A percentile compares a stretch with the other conserved stretches of the same genome.
phyloP scores from a whole-genome alignment of 2,888 invertebrate species.

The Cosmia trapezina region DNA sequence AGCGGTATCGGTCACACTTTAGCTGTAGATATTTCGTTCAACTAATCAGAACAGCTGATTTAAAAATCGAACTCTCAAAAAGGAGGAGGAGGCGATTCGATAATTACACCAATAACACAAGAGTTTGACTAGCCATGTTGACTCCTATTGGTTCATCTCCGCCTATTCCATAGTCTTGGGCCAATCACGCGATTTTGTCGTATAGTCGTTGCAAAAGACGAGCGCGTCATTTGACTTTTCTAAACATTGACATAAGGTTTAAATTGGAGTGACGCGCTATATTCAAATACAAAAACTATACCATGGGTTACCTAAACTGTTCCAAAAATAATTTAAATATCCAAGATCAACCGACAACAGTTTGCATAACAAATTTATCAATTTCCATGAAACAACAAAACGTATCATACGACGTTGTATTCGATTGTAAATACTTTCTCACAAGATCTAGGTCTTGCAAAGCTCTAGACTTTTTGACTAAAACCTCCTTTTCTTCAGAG shows the following conservation, averaged over 20 bases:
- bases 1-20: too few relatives aligned
- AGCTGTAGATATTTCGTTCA: too few relatives aligned
- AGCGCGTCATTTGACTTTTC: slow-evolving; percentile 1
- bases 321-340: slow-evolving; percentile 16
- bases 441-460: slow-evolving; percentile 72
- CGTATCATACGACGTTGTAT: slow-evolving; percentile 63
- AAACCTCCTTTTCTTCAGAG: slow-evolving; percentile 62
- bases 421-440: slow-evolving; percentile 68
- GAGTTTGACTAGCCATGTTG: slow-evolving; percentile 6
- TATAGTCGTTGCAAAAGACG: not conserved
- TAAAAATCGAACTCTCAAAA: not conserved
- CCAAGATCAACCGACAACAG: slow-evolving; percentile 56
- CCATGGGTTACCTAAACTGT: slow-evolving; percentile 6
- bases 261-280: not conserved
- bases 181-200: slow-evolving; percentile 2
- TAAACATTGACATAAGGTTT: not conserved
- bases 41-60: not conserved
- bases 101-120: slow-evolving; percentile 18
- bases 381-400: slow-evolving; percentile 71
- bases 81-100: not conserved
- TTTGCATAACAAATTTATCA: slow-evolving; percentile 67
- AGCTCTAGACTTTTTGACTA: slow-evolving; percentile 67
- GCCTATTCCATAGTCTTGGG: not conserved
- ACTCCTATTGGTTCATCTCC: slow-evolving; percentile 9
- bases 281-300: not conserved